These are phyloP conservation scores for Lepidocyrtoides sp. DNA, from an alignment of 2,888 invertebrate genomes.

Conservation along the genomic window DNA sequence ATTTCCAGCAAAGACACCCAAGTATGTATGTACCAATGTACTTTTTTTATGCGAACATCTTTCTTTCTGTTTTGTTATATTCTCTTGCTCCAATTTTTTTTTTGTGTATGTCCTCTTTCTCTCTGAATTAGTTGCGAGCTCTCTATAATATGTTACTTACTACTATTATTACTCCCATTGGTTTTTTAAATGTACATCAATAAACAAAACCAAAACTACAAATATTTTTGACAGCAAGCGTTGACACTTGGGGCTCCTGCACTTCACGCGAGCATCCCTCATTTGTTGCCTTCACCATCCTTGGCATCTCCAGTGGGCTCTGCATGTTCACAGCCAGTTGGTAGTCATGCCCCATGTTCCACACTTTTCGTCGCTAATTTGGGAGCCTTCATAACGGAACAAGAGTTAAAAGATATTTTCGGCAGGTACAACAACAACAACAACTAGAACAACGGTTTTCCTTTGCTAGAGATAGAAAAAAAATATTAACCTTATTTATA, in stretches of 20 bases:
- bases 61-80: constrained; percentile 24
- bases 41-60: constrained; percentile 8
- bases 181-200: constrained; percentile 50
- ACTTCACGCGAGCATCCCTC: constrained; percentile 90
- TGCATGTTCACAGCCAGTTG: constrained; percentile 90
- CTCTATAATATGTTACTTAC: not conserved
- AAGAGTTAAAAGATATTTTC: constrained; percentile 99
- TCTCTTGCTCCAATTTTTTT: constrained; percentile 10
- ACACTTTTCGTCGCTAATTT: constrained; percentile 99
- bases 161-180: constrained; percentile 13
- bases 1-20: constrained; percentile 34
- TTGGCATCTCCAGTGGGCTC: constrained; percentile 95
- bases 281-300: constrained; percentile 97
- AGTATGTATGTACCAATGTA: not conserved
- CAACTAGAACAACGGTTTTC: constrained; percentile 14
- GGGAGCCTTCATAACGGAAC: constrained; percentile 98
- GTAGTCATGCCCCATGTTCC: constrained; percentile 95
- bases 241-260: constrained; percentile 87
- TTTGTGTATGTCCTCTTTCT: constrained; percentile 47
- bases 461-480: constrained; percentile 25
- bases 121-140: constrained; percentile 20
- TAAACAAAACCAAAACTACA: constrained; percentile 69
- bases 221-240: constrained; percentile 87
- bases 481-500: constrained; percentile 7
- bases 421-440: constrained; percentile 91